These are phyloP conservation scores for Dicrostonyx torquatus DNA, from an alignment of 2,797 vertebrate species.

Conservation along the genomic window DNA sequence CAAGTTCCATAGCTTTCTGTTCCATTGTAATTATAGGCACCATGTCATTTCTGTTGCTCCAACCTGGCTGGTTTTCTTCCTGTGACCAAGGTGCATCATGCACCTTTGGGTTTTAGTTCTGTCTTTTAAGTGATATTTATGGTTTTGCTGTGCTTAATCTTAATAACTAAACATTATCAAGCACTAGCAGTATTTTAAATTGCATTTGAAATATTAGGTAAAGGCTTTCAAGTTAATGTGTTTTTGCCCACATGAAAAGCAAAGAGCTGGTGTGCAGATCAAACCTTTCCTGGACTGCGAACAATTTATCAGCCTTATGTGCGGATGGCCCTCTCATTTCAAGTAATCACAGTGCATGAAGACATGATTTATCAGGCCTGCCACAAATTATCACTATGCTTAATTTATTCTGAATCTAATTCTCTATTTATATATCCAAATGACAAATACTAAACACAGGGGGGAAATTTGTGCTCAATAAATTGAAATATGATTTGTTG, in stretches of 20 bases:
- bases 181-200: constrained; percentile 24
- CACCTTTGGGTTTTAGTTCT: not conserved
- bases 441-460: constrained; percentile 64
- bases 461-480: constrained; percentile 60
- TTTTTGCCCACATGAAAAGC: not conserved
- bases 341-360: constrained; percentile 43
- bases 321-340: constrained; percentile 39
- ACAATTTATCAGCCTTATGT: constrained; percentile 60
- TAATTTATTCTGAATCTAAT: constrained; percentile 71
- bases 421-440: constrained; percentile 61
- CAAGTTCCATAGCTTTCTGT: not conserved
- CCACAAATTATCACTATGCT: constrained; percentile 66
- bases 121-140: constrained; percentile 34
- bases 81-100: not conserved
- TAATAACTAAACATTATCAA: not conserved
- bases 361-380: constrained; percentile 55
- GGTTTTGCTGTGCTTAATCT: constrained; percentile 24
- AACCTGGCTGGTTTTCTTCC: not conserved
- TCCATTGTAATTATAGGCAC: not conserved
- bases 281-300: constrained; percentile 30
- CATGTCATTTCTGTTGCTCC: not conserved
- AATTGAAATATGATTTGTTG: constrained; percentile 71
- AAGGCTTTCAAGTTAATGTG: constrained; percentile 36
- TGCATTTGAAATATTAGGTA: constrained; percentile 54
- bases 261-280: constrained; percentile 38